Base-by-base conservation (phyloP, 2,797 vertebrate species). In the Pempheris klunzingeri region DNA sequence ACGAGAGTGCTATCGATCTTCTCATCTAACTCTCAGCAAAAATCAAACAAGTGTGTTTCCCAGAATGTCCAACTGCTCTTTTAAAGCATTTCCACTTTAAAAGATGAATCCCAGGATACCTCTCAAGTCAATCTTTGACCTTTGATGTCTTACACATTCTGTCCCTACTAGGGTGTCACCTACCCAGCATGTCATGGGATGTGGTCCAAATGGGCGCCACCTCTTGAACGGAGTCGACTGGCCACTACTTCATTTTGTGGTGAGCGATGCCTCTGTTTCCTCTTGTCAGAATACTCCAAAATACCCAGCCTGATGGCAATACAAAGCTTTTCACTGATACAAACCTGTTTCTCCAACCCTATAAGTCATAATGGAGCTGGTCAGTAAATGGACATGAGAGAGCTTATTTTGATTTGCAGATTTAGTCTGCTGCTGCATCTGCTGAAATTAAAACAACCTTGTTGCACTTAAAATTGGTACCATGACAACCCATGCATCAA, bases 131-230 rank as follows among this genome's bases (percentile, higher is more conserved):
- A 4, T 66, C 17, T 66, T 58, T 83, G 22, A 82, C 39, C 28
- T 68, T 52, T 78, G 49, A 50, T 46, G 62, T 68, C 14, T 61
- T 39, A 53, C 44, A 34, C 68, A 7, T 26, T 61, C 50, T 90
- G 52, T 79, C 32, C 59, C 47, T 50, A 81, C 52, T 75, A 99
- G 98, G 98, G 98, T 0, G 98, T 99, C 81, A 99, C 98, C 10
- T 99, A 99, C 90, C 98, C 98, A 83, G 98, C 98, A 43, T 99
- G 98, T 87, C 98, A 99, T 0, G 98, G 98, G 71, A 96, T 99
- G 96, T 99, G 98, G 98, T 96, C 97, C 74, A 99, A 98, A 92
- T 99, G 98, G 98, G 98, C 98, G 10, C 98, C 98, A 2, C 98
- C 98, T 0, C 84, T 99, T 85, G 98, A 99, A 84, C 96, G 98